Base-by-base conservation (phyloP, 1,140 invertebrate genomes). In the Mylabris phalerata region DNA sequence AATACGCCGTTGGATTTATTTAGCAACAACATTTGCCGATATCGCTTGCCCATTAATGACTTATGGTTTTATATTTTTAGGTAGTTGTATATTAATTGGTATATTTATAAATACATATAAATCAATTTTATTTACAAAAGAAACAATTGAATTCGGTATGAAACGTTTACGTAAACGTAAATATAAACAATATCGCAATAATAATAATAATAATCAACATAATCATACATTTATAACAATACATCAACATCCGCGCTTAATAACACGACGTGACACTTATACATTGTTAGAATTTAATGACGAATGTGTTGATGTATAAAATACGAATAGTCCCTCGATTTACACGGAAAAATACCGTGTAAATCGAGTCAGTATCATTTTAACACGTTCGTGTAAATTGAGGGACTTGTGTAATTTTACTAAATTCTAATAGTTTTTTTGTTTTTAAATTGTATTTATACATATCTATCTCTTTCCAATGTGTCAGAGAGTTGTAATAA, bases 101-200 rank as follows among this genome's bases (percentile, higher is more conserved):
- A 78, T 87, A 6, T 83, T 90, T 59, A 77, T 89, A 4, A 82
- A 83, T 67, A 81, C 83, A 0, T 90, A 91, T 71, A 88, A 87
- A 65, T 86, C 82, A 58, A 79, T 88, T 2, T 80, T 90, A 0
- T 84, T 90, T 54, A 83, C 84, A 0, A 80, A 83, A 62, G 87
- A 90, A 70, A 85, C 87, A 4, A 82, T 91, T 11, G 88, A 91
- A 66, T 77, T 89, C 38, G 87, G 88, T 0, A 82, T 32, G 85
- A 81, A 25, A 78, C 89, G 43, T 78, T 88, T 50, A 74, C 84
- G n/a, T 82, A 84, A 52, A 60, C 59, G 62, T 51, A 60, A 63
- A 19, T 19, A 19, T 19, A 19, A 19, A 19, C 43, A 64, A 63
- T 40, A 46, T 57, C 24, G 51, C 63, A 27, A 50, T 62, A 3